Base-by-base conservation (phyloP, 2,888 invertebrate species). In the Polymixis flavicincta region DNA sequence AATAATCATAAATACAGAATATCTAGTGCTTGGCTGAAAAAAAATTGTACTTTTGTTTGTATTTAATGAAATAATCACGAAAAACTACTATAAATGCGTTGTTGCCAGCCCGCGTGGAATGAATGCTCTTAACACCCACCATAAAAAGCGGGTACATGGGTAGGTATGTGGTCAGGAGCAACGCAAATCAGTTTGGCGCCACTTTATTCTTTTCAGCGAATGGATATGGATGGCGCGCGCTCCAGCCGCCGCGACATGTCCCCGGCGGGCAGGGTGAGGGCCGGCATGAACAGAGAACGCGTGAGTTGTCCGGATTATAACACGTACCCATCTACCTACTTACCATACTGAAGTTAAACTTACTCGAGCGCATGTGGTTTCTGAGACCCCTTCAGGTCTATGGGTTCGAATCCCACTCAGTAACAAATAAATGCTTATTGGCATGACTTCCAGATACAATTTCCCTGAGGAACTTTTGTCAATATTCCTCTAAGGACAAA, bases 211-310 rank as follows among this genome's bases (percentile, higher is more conserved):
- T 88, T 78, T 45, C 89, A 95, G 95, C 94, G 97, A 90, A 95
- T 96, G 93, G 96, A 97, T 89, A 93, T 96, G 91, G 97, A 97
- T 82, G 97, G 97, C 87, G 97, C 98, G 87, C 97, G 98, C 91
- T 97, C 97, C 90, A 98, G 98, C 87, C 97, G 98, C 89, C 97
- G 98, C 89, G 98, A 98, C 93, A 98, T 98, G 97, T 98, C 98
- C 78, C 98, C 98, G 69, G 97, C 98, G 85, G 98, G 98, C 85
- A 97, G 98, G 86, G 97, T 98, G 90, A 96, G 98, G 88, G 97
- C 97, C 80, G 97, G 97, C 88, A 97, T 98, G 97, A 96, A 97
- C 64, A 96, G 97, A 94, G 97, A 98, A 83, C 90, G 95, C 85
- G 96, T 96, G 85, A 92, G 95, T 86, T 69, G 22, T 57, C 55